Percentiles rank a stretch among this genome's conserved stretches.
These are phyloP conservation scores for Oncorhynchus mykiss DNA, from an alignment of 2,113 vertebrate species.

Conservation along the genomic window DNA sequence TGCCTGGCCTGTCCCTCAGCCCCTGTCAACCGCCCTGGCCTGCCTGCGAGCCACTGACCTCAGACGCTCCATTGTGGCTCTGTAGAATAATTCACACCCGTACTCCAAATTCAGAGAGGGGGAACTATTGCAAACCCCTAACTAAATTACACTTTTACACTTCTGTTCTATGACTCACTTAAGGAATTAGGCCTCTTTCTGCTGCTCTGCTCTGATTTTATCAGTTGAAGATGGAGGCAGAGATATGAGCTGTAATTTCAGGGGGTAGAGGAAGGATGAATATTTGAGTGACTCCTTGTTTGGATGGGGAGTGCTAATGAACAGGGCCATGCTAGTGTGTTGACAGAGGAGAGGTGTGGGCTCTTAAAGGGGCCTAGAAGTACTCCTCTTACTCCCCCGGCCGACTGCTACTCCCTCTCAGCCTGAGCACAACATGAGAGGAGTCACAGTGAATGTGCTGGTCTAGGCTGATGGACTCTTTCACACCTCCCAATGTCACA, in stretches of 20 bases:
- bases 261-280: neutral
- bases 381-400: neutral
- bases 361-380: neutral
- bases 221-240: neutral
- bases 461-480: neutral
- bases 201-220: too few relatives aligned
- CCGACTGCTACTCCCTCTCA: neutral
- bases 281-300: neutral
- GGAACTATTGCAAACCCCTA: too few relatives aligned
- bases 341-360: neutral
- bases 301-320: neutral
- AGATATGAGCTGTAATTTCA: neutral
- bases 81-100: constrained; percentile 32
- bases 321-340: neutral
- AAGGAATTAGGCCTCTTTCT: too few relatives aligned
- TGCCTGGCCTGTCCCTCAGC: too few relatives aligned
- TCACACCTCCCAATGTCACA: neutral
- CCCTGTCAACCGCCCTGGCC: too few relatives aligned
- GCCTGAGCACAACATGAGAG: neutral
- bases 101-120: constrained; percentile 42
- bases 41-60: constrained; percentile 22
- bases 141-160: neutral
- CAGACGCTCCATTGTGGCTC: constrained; percentile 41
- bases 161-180: too few relatives aligned
- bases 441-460: neutral